Conservation (phyloP, 2,888 invertebrate species). For the Melanargia galathea region DNA sequence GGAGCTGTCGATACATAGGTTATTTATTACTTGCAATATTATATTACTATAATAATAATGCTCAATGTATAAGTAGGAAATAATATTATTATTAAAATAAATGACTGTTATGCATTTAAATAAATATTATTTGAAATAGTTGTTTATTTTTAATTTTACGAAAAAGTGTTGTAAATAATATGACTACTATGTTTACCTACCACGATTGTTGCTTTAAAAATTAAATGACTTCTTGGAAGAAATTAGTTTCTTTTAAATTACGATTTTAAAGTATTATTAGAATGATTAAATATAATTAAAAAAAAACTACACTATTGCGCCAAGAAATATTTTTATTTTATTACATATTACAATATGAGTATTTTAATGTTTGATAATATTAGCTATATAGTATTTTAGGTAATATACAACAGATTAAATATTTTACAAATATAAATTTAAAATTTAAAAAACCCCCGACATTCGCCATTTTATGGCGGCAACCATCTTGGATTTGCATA, state of each 20-base stretch:
- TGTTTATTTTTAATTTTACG: constrained; percentile 26
- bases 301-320: constrained; percentile 7
- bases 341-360: constrained; percentile 1
- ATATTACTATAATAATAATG: constrained; percentile 16
- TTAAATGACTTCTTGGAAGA: no score
- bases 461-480: no score
- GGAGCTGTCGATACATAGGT: no score
- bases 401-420: not conserved
- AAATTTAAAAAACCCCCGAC: no score
- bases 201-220: no score
- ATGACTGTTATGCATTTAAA: constrained; percentile 69
- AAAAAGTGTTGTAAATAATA: no score
- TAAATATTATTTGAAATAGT: constrained; percentile 55
- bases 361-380: not conserved
- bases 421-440: no score
- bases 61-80: constrained; percentile 26
- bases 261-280: not conserved
- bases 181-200: no score
- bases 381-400: not conserved
- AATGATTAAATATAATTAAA: not conserved
- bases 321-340: constrained; percentile 11
- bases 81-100: constrained; percentile 40
- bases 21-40: constrained; percentile 21
- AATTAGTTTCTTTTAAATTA: constrained; percentile 26
- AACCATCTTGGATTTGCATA: no score